phyloP scores from a whole-genome alignment of 2,888 invertebrate species.

The Linnaemya vulpina region DNA sequence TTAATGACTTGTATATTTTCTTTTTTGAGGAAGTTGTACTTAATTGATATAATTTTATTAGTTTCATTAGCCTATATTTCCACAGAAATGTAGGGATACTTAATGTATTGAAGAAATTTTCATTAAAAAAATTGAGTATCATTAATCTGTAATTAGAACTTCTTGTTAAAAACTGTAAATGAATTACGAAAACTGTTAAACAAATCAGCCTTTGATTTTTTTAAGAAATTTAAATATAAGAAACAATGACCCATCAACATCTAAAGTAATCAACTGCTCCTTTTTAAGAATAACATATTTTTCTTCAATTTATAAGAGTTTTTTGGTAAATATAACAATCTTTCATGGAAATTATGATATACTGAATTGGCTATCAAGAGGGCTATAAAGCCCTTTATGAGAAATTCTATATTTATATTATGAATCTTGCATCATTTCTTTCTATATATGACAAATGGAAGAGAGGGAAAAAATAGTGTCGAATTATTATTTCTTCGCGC shows the following conservation, averaged over 20 bases:
- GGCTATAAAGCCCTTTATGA: too few species aligned
- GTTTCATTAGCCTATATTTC: constrained; percentile 57
- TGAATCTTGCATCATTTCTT: too few species aligned
- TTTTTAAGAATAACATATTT: not conserved
- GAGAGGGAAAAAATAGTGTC: too few species aligned
- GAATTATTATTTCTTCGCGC: too few species aligned
- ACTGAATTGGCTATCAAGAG: too few species aligned
- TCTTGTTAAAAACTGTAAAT: not conserved
- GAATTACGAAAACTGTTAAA: not conserved
- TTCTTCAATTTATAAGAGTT: too few species aligned
- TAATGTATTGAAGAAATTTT: constrained; percentile 5
- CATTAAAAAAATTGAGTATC: not conserved
- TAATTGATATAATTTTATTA: constrained; percentile 51
- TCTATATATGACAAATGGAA: too few species aligned
- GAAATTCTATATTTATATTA: too few species aligned
- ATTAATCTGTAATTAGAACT: not conserved
- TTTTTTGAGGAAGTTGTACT: constrained; percentile 25
- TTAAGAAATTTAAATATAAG: not conserved
- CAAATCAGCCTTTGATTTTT: not conserved
- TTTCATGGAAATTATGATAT: too few species aligned
- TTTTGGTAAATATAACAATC: too few species aligned
- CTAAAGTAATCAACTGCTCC: not conserved
- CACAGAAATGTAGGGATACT: not conserved
- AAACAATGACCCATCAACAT: not conserved
- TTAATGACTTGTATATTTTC: constrained; percentile 51